Percentiles rank a stretch among this genome's conserved stretches.
These are phyloP conservation scores for Euphydryas editha DNA, from an alignment of 2,888 invertebrate genomes.

Conservation along the genomic window DNA sequence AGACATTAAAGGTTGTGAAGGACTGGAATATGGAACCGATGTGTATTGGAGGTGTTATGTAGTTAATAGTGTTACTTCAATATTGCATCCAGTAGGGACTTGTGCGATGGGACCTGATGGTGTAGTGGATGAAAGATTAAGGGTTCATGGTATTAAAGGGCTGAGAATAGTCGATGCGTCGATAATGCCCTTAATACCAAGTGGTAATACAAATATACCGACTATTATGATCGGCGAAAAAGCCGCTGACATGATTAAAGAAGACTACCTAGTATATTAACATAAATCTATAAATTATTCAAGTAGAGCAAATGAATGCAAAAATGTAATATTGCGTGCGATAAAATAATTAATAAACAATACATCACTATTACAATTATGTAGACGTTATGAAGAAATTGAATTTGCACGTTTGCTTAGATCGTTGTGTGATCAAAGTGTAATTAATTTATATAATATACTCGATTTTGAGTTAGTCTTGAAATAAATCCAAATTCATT, in stretches of 20 bases:
- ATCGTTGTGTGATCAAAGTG: too few relatives aligned
- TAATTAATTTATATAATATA: too few relatives aligned
- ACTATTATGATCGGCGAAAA: constrained; percentile 77
- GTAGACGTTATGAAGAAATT: neutral
- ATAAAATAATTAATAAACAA: neutral
- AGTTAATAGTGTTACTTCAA: constrained; percentile 79
- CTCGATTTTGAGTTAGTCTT: too few relatives aligned
- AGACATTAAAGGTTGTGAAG: constrained; percentile 79
- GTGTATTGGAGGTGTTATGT: constrained; percentile 86
- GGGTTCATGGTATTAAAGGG: constrained; percentile 59
- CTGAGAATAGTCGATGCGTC: constrained; percentile 71
- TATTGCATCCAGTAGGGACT: constrained; percentile 84
- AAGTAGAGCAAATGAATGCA: neutral
- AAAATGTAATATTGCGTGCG: constrained; percentile 6
- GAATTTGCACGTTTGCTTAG: neutral
- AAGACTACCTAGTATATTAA: constrained; percentile 44
- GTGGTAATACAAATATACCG: constrained; percentile 72
- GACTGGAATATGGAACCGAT: constrained; percentile 76
- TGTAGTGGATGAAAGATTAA: constrained; percentile 66
- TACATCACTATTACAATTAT: neutral
- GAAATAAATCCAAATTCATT: too few relatives aligned
- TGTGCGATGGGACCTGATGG: constrained; percentile 68
- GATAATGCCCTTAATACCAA: constrained; percentile 66
- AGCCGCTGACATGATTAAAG: constrained; percentile 72
- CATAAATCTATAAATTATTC: neutral